Evolutionary conservation across 2,888 invertebrate species (phyloP).

Genomic region (Lepidocyrtoides sp.): DNA sequence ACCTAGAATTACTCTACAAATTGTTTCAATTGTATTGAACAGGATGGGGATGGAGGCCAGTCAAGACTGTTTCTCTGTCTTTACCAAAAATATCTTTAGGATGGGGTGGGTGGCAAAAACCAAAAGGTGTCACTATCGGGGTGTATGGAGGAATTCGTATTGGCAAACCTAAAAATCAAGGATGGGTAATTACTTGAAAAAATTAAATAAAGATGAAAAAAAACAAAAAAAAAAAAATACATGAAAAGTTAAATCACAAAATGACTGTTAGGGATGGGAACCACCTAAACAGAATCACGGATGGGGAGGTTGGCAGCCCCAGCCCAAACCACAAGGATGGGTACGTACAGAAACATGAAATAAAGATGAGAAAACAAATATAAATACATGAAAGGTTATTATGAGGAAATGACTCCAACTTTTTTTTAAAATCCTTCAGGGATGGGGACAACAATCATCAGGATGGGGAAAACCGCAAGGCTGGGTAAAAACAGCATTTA

Average conservation of each 20-base stretch:
- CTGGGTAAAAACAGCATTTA: slow-evolving; percentile 36
- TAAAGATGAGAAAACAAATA: too few relatives aligned
- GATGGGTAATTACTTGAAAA: slow-evolving; percentile 30
- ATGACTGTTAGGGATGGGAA: slow-evolving; percentile 74
- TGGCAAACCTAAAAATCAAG: slow-evolving; percentile 60
- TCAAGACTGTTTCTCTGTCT: slow-evolving; percentile 80
- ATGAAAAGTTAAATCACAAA: slow-evolving; percentile 18
- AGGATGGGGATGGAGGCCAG: slow-evolving; percentile 80
- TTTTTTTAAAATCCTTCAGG: slow-evolving; percentile 7
- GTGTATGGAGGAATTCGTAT: slow-evolving; percentile 62
- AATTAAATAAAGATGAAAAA: too few relatives aligned
- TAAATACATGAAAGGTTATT: too few relatives aligned
- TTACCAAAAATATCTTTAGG: slow-evolving; percentile 72
- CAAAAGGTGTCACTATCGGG: slow-evolving; percentile 20
- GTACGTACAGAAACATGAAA: neutral
- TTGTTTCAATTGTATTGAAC: too few relatives aligned
- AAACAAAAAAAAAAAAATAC: too few relatives aligned
- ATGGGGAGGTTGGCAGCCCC: too few relatives aligned
- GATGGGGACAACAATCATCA: slow-evolving; percentile 65
- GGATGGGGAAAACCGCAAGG: slow-evolving; percentile 73
- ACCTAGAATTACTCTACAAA: too few relatives aligned
- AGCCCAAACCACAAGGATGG: slow-evolving; percentile 52
- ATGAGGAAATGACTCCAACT: neutral
- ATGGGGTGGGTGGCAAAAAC: slow-evolving; percentile 72
- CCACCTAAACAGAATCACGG: slow-evolving; percentile 59